Base-by-base conservation (phyloP, 2,797 vertebrate genomes). In the Aldrovandia affinis region DNA sequence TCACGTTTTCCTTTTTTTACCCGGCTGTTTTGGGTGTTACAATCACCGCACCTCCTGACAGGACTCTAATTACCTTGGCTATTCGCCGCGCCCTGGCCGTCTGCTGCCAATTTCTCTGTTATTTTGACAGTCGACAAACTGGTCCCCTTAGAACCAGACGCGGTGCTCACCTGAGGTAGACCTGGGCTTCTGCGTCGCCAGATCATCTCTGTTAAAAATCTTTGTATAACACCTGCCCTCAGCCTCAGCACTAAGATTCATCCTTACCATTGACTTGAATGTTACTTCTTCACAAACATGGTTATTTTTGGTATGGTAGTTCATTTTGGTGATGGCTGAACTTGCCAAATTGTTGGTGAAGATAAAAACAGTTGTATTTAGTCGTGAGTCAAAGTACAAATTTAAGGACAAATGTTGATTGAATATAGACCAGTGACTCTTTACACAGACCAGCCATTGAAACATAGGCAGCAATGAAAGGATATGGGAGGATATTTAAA, bases 41-140 rank as follows among this genome's bases (percentile, higher is more conserved):
- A 87, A 88, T 90, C 89, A 88, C 92, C n/a, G 14, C 90, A 91
- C 92, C 90, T 93, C 93, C 91, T 96, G 92, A 94, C 93, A 94
- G 93, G 92, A 92, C 95, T 95, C 96, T 97, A 97, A 97, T 97
- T 97, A 97, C 96, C 95, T 96, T 91, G 91, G 90, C 96, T 96
- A 96, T 96, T 96, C 96, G 96, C 95, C 92, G 93, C 88, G 30
- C 90, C 91, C 92, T 90, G 93, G 92, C 94, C 93, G 95, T 96
- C 96, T 89, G 88, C 95, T 95, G 92, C 96, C 93, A 91, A 96
- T 97, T 96, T 95, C 96, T 97, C 96, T 95, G 96, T 97, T 96
- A 96, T 96, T 95, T 94, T 95, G 94, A 98, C 95, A 97, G 95
- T 95, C 93, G 94, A 95, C 95, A 95, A 96, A 97, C 95, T 95